Evolutionary conservation across 1,140 invertebrate species (phyloP).

Genomic region (Pseudobourletiella spinata): DNA sequence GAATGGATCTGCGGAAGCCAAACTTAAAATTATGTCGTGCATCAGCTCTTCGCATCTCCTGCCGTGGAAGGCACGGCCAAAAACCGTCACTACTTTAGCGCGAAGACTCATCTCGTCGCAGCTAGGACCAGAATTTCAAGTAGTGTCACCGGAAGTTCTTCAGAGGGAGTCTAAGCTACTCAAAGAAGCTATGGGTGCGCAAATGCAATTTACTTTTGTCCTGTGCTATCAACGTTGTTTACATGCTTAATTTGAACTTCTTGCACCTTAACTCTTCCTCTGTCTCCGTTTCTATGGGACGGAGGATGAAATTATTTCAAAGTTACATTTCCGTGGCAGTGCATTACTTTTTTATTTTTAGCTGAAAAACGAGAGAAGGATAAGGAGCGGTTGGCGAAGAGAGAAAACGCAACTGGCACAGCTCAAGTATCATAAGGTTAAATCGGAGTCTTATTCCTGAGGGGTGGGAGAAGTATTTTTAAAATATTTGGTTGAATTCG

Average conservation of each 20-base stretch:
- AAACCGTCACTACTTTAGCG: not conserved
- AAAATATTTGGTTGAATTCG: no score
- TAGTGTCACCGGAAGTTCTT: not conserved
- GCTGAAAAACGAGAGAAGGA: not conserved
- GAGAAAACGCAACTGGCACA: not conserved
- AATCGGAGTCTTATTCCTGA: no score
- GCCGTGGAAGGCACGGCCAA: conserved; percentile 8
- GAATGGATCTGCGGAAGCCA: not conserved
- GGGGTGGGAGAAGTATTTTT: no score
- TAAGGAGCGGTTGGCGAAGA: not conserved
- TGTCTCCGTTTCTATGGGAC: not conserved
- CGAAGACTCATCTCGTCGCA: not conserved
- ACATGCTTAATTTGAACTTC: not conserved
- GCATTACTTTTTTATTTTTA: no score
- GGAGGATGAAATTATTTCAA: no score
- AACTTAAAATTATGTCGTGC: not conserved
- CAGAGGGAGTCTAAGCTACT: not conserved
- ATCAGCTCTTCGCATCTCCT: not conserved
- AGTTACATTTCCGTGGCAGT: no score
- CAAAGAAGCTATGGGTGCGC: not conserved
- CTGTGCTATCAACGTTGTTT: not conserved
- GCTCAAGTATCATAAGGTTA: no score
- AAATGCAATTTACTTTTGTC: not conserved
- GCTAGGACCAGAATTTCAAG: not conserved
- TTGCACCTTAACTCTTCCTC: not conserved